Conservation (phyloP, 2,888 invertebrate species). For the Rhagonycha lutea region DNA sequence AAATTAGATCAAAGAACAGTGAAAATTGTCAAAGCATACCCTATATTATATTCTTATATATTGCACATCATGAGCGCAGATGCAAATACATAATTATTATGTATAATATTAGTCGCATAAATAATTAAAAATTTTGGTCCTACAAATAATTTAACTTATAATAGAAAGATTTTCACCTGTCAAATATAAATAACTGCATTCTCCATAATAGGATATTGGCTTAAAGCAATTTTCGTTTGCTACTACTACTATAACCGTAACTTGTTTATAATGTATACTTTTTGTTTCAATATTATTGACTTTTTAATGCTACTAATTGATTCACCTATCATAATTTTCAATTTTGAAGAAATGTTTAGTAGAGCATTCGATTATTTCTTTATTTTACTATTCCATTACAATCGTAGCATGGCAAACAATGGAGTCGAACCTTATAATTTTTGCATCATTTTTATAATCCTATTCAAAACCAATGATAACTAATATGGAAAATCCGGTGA, state of each 20-base stretch:
- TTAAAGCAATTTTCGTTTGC: slow-evolving; percentile 40
- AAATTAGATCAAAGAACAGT: too few species aligned
- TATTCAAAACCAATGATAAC: slow-evolving; percentile 26
- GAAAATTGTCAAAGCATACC: too few species aligned
- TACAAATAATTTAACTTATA: too few species aligned
- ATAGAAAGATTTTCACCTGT: background rate
- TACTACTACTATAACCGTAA: slow-evolving; percentile 38
- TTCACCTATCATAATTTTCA: background rate
- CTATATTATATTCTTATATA: too few species aligned
- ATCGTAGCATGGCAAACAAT: background rate
- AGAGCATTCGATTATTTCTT: background rate
- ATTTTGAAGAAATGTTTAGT: background rate
- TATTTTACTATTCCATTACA: background rate
- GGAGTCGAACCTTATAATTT: slow-evolving; percentile 3
- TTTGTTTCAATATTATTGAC: background rate
- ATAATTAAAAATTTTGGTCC: too few species aligned
- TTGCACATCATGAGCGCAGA: too few species aligned
- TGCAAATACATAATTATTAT: too few species aligned
- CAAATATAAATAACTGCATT: background rate
- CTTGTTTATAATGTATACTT: slow-evolving; percentile 40
- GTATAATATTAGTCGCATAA: too few species aligned
- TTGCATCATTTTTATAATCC: slow-evolving; percentile 18
- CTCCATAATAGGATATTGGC: background rate
- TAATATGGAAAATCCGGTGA: slow-evolving; percentile 30
- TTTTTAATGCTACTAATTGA: background rate